Percentiles rank a stretch among this genome's conserved stretches.
Conservation (phyloP, 2,888 invertebrate genomes). For the Drosophila algonquin region DNA sequence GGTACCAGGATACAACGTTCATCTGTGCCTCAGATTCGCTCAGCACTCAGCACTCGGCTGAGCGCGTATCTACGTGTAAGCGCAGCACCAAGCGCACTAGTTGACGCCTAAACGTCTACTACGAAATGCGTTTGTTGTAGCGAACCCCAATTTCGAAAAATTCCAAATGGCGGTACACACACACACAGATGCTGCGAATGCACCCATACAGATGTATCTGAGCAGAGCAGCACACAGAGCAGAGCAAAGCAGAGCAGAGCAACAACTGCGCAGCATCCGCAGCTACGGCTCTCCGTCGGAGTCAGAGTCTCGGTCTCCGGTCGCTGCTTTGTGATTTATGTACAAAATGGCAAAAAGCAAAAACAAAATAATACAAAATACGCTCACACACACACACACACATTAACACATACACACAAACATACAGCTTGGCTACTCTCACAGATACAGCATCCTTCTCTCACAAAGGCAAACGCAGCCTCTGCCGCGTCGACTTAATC, state of each 20-base stretch:
- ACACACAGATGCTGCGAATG: constrained; percentile 2
- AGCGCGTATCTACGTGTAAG: constrained; percentile 80
- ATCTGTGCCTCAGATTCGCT: constrained; percentile 8
- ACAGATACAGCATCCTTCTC: constrained; percentile 38
- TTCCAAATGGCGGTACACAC: constrained; percentile 81
- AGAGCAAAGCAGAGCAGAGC: constrained; percentile 37
- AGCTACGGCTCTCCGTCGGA: constrained; percentile 43
- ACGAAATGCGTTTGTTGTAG: constrained; percentile 84
- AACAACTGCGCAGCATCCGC: constrained; percentile 53
- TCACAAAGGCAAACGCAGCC: constrained; percentile 40
- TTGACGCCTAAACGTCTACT: constrained; percentile 85
- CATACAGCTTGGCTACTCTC: not conserved
- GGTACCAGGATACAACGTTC: constrained; percentile 8
- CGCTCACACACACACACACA: constrained; percentile 30
- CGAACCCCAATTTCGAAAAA: constrained; percentile 84
- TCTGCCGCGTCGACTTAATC: constrained; percentile 69
- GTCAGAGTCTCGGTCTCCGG: constrained; percentile 55
- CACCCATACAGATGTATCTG: constrained; percentile 5
- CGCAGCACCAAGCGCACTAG: constrained; percentile 85
- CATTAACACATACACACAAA: constrained; percentile 20
- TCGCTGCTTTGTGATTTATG: constrained; percentile 71
- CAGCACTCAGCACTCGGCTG: constrained; percentile 29
- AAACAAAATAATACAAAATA: constrained; percentile 65
- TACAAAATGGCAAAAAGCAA: constrained; percentile 71
- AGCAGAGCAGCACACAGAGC: constrained; percentile 47